phyloP scores from a whole-genome alignment of 2,888 invertebrate genomes.

The Priocnemis perturbator region DNA sequence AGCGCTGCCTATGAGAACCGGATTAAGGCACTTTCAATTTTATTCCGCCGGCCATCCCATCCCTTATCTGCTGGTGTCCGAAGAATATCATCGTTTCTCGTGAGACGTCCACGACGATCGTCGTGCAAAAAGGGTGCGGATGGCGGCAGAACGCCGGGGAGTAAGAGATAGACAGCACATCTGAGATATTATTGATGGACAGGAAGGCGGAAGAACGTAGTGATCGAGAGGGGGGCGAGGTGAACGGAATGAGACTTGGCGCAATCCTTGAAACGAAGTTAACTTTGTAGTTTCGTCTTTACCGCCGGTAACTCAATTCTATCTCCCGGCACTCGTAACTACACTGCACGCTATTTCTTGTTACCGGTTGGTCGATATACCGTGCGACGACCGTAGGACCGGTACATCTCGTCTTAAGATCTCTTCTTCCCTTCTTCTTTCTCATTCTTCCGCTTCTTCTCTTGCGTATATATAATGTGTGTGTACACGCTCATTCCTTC shows the following conservation, averaged over 20 bases:
- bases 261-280: slow-evolving; percentile 20
- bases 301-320: slow-evolving; percentile 19
- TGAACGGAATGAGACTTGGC: neutral
- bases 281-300: slow-evolving; percentile 11
- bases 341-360: slow-evolving; percentile 27
- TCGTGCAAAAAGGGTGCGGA: no score
- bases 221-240: neutral
- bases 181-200: neutral
- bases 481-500: no score
- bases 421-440: neutral
- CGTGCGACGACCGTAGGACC: slow-evolving; percentile 9
- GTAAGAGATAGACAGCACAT: no score
- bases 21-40: no score
- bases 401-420: slow-evolving; percentile 12
- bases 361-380: slow-evolving; percentile 27
- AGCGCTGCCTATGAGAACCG: no score
- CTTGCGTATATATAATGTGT: no score
- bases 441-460: no score
- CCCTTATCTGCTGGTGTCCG: no score
- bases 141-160: no score
- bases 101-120: no score
- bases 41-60: no score
- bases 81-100: no score
- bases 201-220: slow-evolving; percentile 7
- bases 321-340: slow-evolving; percentile 19